Percentiles rank a stretch among this genome's conserved stretches.
phyloP scores from a whole-genome alignment of 2,113 vertebrate genomes.

The Antechinus stuartii region DNA sequence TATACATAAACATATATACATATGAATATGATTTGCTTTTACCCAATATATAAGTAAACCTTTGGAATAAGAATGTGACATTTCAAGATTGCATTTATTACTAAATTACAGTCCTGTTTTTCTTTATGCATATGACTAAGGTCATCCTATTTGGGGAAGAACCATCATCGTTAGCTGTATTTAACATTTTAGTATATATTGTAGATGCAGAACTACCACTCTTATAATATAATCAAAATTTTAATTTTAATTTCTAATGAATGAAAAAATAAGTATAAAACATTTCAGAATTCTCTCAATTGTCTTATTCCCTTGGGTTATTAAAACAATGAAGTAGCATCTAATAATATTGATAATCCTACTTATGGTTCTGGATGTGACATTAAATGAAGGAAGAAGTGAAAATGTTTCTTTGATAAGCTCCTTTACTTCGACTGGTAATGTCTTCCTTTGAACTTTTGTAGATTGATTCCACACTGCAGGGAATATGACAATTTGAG shows the following conservation, averaged over 20 bases:
- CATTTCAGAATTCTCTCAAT: not conserved
- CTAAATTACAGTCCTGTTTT: not conserved
- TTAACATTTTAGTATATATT: not conserved
- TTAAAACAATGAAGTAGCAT: not conserved
- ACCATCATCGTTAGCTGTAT: slow-evolving; percentile 8
- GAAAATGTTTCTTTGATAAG: not conserved
- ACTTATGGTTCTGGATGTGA: not conserved
- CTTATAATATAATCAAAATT: not conserved
- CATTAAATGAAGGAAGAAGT: not conserved
- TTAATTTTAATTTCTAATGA: slow-evolving; percentile 32
- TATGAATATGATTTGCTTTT: not conserved
- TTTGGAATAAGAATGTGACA: not conserved
- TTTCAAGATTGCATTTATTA: not conserved
- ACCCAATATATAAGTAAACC: not conserved
- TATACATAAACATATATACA: not conserved
- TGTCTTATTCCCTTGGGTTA: not conserved
- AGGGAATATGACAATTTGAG: not conserved
- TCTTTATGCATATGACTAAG: not conserved
- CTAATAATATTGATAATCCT: not conserved
- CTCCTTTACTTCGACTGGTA: not conserved
- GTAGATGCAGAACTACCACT: not conserved
- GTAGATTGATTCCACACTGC: no score
- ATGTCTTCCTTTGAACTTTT: not conserved
- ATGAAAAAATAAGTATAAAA: slow-evolving; percentile 2
- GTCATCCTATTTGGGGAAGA: slow-evolving; percentile 34